phyloP scores from a whole-genome alignment of 2,113 vertebrate species.

The Thryonomys swinderianus region DNA sequence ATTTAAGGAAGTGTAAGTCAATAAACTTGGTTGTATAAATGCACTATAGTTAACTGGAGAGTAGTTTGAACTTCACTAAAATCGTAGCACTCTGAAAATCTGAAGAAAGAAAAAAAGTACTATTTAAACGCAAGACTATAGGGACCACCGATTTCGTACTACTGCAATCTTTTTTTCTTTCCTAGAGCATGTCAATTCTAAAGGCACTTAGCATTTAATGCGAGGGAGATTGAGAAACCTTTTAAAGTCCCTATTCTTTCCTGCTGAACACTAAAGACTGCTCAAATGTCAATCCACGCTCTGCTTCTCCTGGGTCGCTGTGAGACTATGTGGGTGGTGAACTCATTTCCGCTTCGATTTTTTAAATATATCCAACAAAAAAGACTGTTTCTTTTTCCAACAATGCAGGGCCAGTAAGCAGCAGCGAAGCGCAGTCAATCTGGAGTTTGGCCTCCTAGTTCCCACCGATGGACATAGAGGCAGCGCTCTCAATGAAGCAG shows the following conservation, averaged over 20 bases:
- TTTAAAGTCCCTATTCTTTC: constrained; percentile 71
- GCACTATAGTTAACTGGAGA: constrained; percentile 55
- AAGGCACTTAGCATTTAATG: constrained; percentile 61
- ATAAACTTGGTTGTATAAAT: constrained; percentile 66
- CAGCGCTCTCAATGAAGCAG: constrained; percentile 55
- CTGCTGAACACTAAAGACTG: constrained; percentile 51
- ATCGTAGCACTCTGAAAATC: constrained; percentile 65
- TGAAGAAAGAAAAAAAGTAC: background rate
- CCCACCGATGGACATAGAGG: background rate
- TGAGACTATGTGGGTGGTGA: constrained; percentile 65
- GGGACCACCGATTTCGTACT: constrained; percentile 7
- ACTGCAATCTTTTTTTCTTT: constrained; percentile 20
- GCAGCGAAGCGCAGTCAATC: background rate
- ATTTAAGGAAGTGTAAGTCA: constrained; percentile 65
- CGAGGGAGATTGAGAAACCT: constrained; percentile 59
- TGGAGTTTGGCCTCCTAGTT: constrained; percentile 42
- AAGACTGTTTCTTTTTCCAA: background rate
- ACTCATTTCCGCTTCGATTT: constrained; percentile 41
- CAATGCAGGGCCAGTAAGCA: background rate
- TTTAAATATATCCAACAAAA: background rate
- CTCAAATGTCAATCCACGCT: constrained; percentile 70
- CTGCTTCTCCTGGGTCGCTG: constrained; percentile 55
- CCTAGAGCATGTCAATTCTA: constrained; percentile 61
- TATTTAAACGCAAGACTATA: constrained; percentile 48
- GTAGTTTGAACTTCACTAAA: constrained; percentile 75